Percentiles rank a stretch among this genome's conserved stretches.
Evolutionary conservation across 2,113 vertebrate species (phyloP).

Genomic region (Sialia sialis): DNA sequence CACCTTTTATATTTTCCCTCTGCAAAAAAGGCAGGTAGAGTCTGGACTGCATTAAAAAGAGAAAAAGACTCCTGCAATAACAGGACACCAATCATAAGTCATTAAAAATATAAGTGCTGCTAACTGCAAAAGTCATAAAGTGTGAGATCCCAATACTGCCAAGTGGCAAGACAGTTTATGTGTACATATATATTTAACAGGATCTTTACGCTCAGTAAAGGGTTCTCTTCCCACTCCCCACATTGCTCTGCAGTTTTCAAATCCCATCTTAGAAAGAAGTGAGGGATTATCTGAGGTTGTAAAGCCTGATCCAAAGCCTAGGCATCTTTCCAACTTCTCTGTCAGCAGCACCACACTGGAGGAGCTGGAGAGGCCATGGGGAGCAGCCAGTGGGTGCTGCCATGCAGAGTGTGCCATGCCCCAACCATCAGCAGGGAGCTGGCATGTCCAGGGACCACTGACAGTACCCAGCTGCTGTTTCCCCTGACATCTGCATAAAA

Average conservation of each 20-base stretch:
- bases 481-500: neutral
- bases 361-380: neutral
- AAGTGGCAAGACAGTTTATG: neutral
- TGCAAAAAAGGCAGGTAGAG: neutral
- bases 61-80: neutral
- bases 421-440: neutral
- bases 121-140: neutral
- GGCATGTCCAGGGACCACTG: neutral
- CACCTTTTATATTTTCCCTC: neutral
- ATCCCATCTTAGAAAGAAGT: neutral
- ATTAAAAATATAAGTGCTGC: neutral
- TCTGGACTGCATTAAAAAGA: neutral
- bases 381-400: neutral
- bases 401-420: fast-evolving
- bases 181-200: neutral
- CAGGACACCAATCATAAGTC: neutral
- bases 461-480: neutral
- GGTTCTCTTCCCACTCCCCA: neutral
- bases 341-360: fast-evolving
- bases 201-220: conserved; percentile 13
- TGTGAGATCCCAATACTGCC: neutral
- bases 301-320: neutral
- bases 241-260: neutral
- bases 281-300: neutral
- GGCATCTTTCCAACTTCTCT: neutral